These are phyloP conservation scores for Paragorgia papillata DNA, from an alignment of 92 coral and sea anemone genomes.

Conservation along the genomic window DNA sequence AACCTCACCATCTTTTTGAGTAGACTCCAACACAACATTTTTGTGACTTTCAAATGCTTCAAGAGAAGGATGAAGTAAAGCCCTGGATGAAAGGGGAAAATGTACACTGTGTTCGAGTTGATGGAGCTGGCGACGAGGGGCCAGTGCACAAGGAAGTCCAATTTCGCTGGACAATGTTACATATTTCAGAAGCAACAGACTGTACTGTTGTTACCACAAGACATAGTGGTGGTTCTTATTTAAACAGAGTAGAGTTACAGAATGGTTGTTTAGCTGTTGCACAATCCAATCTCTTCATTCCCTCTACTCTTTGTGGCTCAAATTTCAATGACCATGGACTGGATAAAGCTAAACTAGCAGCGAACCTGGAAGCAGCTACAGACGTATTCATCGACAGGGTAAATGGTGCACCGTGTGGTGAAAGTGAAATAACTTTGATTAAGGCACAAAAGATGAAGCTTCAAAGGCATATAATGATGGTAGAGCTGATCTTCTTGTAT, in stretches of 20 bases:
- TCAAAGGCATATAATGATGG: slow-evolving; percentile 31
- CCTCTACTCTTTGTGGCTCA: slow-evolving; percentile 54
- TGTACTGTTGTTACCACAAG: slow-evolving; percentile 48
- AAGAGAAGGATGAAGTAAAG: neutral
- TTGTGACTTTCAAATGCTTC: slow-evolving; percentile 22
- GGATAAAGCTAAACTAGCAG: slow-evolving; percentile 39
- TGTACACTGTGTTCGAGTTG: slow-evolving; percentile 35
- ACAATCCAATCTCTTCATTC: too few relatives aligned
- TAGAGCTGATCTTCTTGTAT: slow-evolving; percentile 27
- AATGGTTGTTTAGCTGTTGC: too few relatives aligned
- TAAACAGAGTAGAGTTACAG: too few relatives aligned
- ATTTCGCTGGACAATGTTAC: slow-evolving; percentile 15
- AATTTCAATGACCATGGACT: slow-evolving; percentile 32
- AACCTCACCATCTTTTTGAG: slow-evolving; percentile 28
- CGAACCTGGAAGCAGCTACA: slow-evolving; percentile 48
- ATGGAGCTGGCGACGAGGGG: slow-evolving; percentile 40
- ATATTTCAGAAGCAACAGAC: neutral
- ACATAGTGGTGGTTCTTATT: slow-evolving; percentile 58
- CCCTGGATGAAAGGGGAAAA: slow-evolving; percentile 5
- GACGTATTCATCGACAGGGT: slow-evolving; percentile 46
- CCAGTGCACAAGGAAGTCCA: slow-evolving; percentile 27
- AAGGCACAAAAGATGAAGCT: slow-evolving; percentile 44
- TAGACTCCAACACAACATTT: slow-evolving; percentile 33
- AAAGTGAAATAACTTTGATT: slow-evolving; percentile 33
- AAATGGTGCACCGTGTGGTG: slow-evolving; percentile 53